Conservation (phyloP, 2,888 invertebrate genomes). For the Rotaria sp. region DNA sequence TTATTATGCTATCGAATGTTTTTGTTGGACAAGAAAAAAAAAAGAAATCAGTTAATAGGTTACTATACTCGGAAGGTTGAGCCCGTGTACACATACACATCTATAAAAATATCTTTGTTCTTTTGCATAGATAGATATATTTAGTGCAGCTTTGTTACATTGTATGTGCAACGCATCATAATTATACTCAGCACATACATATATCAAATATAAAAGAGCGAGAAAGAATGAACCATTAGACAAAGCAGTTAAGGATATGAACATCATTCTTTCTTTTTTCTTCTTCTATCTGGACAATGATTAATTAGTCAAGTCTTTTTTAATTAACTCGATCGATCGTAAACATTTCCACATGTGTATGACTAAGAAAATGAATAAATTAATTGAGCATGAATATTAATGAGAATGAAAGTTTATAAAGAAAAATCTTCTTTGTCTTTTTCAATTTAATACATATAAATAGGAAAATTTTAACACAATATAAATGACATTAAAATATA, state of each 20-base stretch:
- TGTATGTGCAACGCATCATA: background rate
- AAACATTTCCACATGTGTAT: background rate
- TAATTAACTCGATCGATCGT: background rate
- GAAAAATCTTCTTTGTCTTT: no score
- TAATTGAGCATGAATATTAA: background rate
- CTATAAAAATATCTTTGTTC: background rate
- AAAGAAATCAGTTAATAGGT: background rate
- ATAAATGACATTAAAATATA: no score
- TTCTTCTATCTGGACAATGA: background rate
- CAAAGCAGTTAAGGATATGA: background rate
- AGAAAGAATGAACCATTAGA: background rate
- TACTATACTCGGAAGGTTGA: background rate
- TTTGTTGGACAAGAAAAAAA: background rate
- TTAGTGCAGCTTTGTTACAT: background rate
- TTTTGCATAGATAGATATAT: background rate
- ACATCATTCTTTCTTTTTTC: background rate
- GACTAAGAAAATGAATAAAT: background rate
- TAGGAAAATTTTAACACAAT: no score
- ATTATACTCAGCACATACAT: background rate
- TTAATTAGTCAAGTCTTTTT: background rate
- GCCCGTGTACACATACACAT: background rate
- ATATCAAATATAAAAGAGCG: background rate
- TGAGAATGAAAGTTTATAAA: background rate
- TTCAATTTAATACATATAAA: no score
- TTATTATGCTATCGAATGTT: background rate